These are phyloP conservation scores for Procambarus virginalis DNA, from an alignment of 1,140 invertebrate genomes.

Conservation along the genomic window DNA sequence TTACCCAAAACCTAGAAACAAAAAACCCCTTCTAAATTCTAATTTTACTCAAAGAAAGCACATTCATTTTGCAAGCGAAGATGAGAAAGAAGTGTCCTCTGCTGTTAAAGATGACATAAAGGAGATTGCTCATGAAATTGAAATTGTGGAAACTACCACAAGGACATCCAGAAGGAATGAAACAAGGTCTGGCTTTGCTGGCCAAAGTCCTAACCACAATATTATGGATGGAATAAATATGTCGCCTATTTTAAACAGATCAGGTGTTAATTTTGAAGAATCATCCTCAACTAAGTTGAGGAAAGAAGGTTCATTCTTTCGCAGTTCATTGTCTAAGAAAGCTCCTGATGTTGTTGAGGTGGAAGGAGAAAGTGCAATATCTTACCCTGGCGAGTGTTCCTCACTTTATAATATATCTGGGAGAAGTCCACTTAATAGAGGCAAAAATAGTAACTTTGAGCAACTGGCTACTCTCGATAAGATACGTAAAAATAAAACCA, in stretches of 20 bases:
- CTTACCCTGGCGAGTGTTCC: neutral
- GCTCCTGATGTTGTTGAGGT: slow-evolving; percentile 2
- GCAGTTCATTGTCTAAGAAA: neutral
- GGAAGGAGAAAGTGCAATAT: neutral
- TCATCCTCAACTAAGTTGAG: neutral
- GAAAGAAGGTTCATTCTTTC: neutral
- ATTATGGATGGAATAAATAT: neutral
- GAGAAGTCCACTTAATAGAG: neutral
- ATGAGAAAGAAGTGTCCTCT: slow-evolving; percentile 13
- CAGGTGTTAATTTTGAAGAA: neutral
- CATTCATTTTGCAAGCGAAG: slow-evolving; percentile 19
- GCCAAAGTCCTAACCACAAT: neutral
- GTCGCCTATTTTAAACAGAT: neutral
- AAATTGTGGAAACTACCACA: slow-evolving; percentile 14
- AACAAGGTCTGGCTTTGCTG: too few relatives aligned
- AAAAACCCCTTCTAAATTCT: slow-evolving; percentile 10
- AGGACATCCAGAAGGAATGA: neutral
- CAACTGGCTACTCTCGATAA: slow-evolving; percentile 22
- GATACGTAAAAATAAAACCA: slow-evolving; percentile 34
- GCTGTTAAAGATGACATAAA: neutral
- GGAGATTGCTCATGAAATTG: neutral
- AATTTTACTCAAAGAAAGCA: slow-evolving; percentile 20
- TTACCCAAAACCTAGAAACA: neutral
- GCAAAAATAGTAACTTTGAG: slow-evolving; percentile 15
- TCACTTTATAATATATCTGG: neutral